Conservation (phyloP, 2,797 vertebrate genomes). For the Mormyrops boulengeri region DNA sequence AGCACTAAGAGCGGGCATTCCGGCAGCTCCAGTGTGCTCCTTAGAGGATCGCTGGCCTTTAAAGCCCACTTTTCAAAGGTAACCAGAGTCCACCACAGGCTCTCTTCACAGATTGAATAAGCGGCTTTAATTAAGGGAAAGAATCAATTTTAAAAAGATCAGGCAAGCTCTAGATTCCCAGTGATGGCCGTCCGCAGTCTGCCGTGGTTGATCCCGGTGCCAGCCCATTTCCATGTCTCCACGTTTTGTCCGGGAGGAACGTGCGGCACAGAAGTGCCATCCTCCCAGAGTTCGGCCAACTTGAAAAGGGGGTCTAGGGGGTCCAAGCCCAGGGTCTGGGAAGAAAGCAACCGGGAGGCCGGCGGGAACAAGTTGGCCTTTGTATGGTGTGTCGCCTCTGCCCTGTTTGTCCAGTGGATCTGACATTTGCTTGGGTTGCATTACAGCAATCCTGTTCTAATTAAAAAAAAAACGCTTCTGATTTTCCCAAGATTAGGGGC, state of each 20-base stretch:
- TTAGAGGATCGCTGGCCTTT: slow-evolving; percentile 46
- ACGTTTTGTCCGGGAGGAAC: neutral
- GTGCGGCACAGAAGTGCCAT: neutral
- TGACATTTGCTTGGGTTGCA: slow-evolving; percentile 54
- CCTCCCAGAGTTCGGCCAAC: neutral
- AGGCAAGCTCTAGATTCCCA: neutral
- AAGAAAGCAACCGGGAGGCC: slow-evolving; percentile 32
- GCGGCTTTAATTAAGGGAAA: slow-evolving; percentile 14
- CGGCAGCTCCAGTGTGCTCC: slow-evolving; percentile 44
- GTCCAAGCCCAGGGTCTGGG: slow-evolving; percentile 29
- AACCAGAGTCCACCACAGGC: slow-evolving; percentile 15
- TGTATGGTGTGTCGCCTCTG: slow-evolving; percentile 46
- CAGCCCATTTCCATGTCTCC: neutral
- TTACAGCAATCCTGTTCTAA: slow-evolving; percentile 70
- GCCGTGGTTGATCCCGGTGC: neutral
- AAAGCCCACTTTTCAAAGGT: slow-evolving; percentile 28
- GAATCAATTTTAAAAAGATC: slow-evolving; percentile 17
- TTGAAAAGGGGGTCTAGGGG: slow-evolving; percentile 15
- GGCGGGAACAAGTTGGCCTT: slow-evolving; percentile 50
- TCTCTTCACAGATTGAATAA: slow-evolving; percentile 12
- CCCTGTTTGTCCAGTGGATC: slow-evolving; percentile 46
- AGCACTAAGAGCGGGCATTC: slow-evolving; percentile 15
- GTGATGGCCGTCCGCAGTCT: neutral
- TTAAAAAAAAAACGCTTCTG: slow-evolving; percentile 64
- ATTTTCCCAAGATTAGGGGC: slow-evolving; percentile 62